A percentile compares a stretch with the other conserved stretches of the same genome.
Evolutionary conservation across 2,888 invertebrate genomes (phyloP).

Genomic region (Pyralis farinalis): DNA sequence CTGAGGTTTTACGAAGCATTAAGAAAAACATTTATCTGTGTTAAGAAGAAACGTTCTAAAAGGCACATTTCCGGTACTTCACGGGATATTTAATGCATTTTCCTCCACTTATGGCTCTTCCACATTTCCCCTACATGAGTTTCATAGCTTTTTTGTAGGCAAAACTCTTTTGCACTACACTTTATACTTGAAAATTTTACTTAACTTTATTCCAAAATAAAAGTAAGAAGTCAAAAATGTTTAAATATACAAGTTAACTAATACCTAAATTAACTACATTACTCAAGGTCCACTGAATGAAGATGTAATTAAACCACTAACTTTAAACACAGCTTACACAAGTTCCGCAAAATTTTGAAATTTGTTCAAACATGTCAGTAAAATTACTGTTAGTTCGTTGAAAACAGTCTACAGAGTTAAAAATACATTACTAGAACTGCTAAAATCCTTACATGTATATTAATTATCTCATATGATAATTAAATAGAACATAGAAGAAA

Average conservation of each 20-base stretch:
- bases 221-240: constrained; percentile 16
- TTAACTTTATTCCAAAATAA: constrained; percentile 14
- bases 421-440: no score
- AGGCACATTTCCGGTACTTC: constrained; percentile 41
- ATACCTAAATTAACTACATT: background rate
- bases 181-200: constrained; percentile 22
- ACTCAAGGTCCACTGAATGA: background rate
- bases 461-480: no score
- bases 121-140: constrained; percentile 50
- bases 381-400: background rate
- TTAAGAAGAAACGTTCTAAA: constrained; percentile 36
- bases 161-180: constrained; percentile 30
- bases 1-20: constrained; percentile 30
- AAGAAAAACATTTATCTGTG: constrained; percentile 36
- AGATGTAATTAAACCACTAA: background rate
- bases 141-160: constrained; percentile 49
- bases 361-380: no score
- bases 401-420: no score
- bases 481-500: no score
- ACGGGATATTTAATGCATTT: constrained; percentile 46
- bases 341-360: no score
- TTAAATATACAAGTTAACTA: constrained; percentile 1
- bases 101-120: constrained; percentile 40
- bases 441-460: no score
- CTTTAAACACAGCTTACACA: background rate